Percentiles rank a stretch among this genome's conserved stretches.
Conservation (phyloP, 2,888 invertebrate species). For the Apamea epomidion region DNA sequence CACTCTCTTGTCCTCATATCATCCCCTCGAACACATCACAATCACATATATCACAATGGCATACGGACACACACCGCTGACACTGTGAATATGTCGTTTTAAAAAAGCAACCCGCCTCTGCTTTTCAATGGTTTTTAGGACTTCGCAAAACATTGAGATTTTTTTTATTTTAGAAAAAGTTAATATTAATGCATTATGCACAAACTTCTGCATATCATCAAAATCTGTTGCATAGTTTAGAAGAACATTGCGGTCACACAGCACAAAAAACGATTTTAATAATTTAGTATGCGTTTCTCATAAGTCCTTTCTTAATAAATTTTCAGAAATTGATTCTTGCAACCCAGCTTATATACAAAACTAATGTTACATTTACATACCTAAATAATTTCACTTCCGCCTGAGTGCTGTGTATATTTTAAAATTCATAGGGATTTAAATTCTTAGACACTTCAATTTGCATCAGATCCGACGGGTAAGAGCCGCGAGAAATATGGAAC, state of each 20-base stretch:
- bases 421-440: constrained; percentile 73
- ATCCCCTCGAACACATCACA: neutral
- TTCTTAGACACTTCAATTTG: constrained; percentile 71
- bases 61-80: neutral
- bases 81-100: neutral
- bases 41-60: neutral
- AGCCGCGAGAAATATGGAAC: constrained; percentile 63
- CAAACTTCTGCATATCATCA: neutral
- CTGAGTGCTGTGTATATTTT: constrained; percentile 61
- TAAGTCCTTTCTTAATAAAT: neutral
- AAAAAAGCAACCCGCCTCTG: neutral
- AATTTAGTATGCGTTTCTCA: neutral
- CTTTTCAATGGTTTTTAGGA: neutral
- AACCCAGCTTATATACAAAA: constrained; percentile 11
- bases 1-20: neutral
- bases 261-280: neutral
- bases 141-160: neutral
- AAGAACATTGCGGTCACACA: neutral
- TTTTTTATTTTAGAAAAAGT: neutral
- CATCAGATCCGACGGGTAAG: constrained; percentile 65
- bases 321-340: neutral
- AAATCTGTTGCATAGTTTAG: neutral
- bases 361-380: constrained; percentile 41
- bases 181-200: neutral
- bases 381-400: constrained; percentile 60